A percentile compares a stretch with the other conserved stretches of the same genome.
Evolutionary conservation across 1,140 invertebrate species (phyloP).

Genomic region (Aphelenchoides avenae): DNA sequence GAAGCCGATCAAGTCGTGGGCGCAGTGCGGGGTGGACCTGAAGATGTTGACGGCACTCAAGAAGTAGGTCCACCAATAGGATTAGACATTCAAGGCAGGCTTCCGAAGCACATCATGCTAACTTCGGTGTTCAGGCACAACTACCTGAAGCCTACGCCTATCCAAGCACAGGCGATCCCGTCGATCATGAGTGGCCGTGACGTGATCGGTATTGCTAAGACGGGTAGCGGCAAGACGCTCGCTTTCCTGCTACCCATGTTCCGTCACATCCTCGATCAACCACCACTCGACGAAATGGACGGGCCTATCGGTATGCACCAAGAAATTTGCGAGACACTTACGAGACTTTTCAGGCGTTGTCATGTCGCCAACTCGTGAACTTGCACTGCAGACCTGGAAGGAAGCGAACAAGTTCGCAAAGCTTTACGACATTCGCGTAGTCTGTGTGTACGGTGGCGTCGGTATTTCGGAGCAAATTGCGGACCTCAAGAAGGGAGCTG

Average conservation of each 20-base stretch:
- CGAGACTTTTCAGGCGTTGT: slow-evolving; percentile 67
- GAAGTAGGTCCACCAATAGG: slow-evolving; percentile 63
- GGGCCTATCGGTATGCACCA: slow-evolving; percentile 75
- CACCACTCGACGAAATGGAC: slow-evolving; percentile 83
- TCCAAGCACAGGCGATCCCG: slow-evolving; percentile 95
- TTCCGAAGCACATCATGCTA: neutral
- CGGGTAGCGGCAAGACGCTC: slow-evolving; percentile 95
- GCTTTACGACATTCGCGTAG: slow-evolving; percentile 75
- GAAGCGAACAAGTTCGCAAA: slow-evolving; percentile 95
- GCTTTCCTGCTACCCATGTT: slow-evolving; percentile 98
- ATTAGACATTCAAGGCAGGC: slow-evolving; percentile 2
- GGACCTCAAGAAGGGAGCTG: slow-evolving; percentile 90
- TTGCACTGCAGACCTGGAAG: slow-evolving; percentile 97
- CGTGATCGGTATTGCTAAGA: slow-evolving; percentile 98
- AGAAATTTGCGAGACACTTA: neutral
- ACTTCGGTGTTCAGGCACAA: slow-evolving; percentile 67
- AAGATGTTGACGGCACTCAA: slow-evolving; percentile 95
- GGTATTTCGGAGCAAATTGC: slow-evolving; percentile 95
- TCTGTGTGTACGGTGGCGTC: slow-evolving; percentile 97
- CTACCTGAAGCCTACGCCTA: slow-evolving; percentile 96
- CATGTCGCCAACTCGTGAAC: slow-evolving; percentile 94
- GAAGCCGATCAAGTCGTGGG: slow-evolving; percentile 92
- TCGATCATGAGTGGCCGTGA: slow-evolving; percentile 95
- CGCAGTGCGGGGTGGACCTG: slow-evolving; percentile 93
- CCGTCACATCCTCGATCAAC: slow-evolving; percentile 91